A percentile compares a stretch with the other conserved stretches of the same genome.
Conservation (phyloP, 2,797 vertebrate genomes). For the Typhlichthys subterraneus region DNA sequence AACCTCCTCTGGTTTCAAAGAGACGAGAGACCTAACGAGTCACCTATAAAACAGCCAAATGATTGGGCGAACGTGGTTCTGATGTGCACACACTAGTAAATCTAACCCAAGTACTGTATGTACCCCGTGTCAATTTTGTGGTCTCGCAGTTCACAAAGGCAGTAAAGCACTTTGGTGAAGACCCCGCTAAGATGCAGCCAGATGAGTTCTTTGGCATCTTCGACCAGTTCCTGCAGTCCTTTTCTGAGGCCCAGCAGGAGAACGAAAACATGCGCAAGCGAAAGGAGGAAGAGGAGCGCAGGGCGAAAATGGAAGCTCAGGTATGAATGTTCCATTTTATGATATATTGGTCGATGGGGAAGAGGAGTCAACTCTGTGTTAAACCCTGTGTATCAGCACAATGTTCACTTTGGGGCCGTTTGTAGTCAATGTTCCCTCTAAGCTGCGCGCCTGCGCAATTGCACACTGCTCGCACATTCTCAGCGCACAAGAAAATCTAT, state of each 20-base stretch:
- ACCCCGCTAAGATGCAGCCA: slow-evolving; percentile 90
- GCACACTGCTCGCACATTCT: no score
- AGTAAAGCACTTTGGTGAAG: slow-evolving; percentile 95
- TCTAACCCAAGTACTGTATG: slow-evolving; percentile 32
- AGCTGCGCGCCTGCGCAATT: no score
- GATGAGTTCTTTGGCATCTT: slow-evolving; percentile 99
- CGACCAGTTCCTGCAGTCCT: slow-evolving; percentile 96
- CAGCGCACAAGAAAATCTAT: no score
- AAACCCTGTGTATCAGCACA: no score
- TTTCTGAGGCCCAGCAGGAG: slow-evolving; percentile 93
- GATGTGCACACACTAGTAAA: slow-evolving; percentile 54
- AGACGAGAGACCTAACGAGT: slow-evolving; percentile 52
- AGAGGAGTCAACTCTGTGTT: no score
- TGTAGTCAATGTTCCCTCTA: no score
- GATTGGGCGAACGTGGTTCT: slow-evolving; percentile 37
- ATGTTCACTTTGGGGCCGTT: no score
- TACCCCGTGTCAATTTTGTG: slow-evolving; percentile 25
- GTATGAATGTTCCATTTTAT: slow-evolving; percentile 58
- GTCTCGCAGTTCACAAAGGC: slow-evolving; percentile 86
- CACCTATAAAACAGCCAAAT: slow-evolving; percentile 56
- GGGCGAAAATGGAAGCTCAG: slow-evolving; percentile 95
- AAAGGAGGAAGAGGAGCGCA: slow-evolving; percentile 95
- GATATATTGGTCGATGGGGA: neutral
- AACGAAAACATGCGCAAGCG: slow-evolving; percentile 94
- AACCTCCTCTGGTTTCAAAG: slow-evolving; percentile 68